Conservation (phyloP, 1,140 invertebrate genomes). For the Drosophila santomea region DNA sequence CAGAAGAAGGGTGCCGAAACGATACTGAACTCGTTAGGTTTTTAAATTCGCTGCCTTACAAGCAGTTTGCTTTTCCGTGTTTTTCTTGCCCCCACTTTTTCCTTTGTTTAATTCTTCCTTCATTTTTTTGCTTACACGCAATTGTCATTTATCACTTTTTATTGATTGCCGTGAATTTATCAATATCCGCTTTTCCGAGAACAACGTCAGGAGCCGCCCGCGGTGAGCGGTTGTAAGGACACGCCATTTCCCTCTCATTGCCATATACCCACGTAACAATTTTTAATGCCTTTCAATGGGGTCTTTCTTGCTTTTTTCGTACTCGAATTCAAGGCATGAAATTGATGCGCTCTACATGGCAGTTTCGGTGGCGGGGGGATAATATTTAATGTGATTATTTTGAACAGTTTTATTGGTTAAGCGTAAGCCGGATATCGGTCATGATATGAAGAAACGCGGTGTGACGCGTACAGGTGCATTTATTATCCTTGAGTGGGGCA, state of each 20-base stretch:
- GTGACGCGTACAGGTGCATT: constrained; percentile 49
- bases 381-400: constrained; percentile 81
- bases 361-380: constrained; percentile 24
- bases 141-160: constrained; percentile 82
- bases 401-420: constrained; percentile 63
- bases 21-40: constrained; percentile 62
- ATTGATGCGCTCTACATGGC: constrained; percentile 73
- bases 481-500: constrained; percentile 26
- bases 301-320: constrained; percentile 35
- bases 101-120: constrained; percentile 26
- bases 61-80: constrained; percentile 53
- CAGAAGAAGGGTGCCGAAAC: background rate
- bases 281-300: constrained; percentile 75
- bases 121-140: constrained; percentile 64
- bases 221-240: constrained; percentile 46
- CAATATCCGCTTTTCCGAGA: constrained; percentile 75
- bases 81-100: constrained; percentile 21
- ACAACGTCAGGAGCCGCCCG: constrained; percentile 57
- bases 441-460: constrained; percentile 42
- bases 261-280: constrained; percentile 67
- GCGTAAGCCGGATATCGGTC: constrained; percentile 55
- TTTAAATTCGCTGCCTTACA: constrained; percentile 67
- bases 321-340: constrained; percentile 76
- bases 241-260: constrained; percentile 19
- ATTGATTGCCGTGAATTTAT: constrained; percentile 82